A percentile compares a stretch with the other conserved stretches of the same genome.
Conservation (phyloP, 1,140 invertebrate species). For the Brachionus rotundiformis region DNA sequence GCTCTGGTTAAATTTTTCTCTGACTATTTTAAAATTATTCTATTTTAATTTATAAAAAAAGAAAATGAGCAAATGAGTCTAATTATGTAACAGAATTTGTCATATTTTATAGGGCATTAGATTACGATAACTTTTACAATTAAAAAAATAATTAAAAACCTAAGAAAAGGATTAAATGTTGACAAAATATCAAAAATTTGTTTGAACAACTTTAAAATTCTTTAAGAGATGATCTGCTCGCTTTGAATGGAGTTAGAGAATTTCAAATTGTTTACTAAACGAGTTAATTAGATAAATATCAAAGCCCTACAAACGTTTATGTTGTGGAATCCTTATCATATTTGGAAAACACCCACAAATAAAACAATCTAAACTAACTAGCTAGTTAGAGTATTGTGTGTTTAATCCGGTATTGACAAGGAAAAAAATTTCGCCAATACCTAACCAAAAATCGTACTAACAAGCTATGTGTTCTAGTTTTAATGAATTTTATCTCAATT, state of each 20-base stretch:
- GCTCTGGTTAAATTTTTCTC: no score
- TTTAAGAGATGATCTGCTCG: neutral
- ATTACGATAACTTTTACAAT: neutral
- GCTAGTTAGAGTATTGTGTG: conserved; percentile 4
- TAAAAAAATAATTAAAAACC: conserved; percentile 12
- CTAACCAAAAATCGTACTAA: conserved; percentile 36
- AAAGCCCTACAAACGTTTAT: neutral
- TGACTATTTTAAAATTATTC: no score
- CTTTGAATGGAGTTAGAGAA: neutral
- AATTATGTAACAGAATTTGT: neutral
- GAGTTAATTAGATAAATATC: conserved; percentile 47
- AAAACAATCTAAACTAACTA: conserved; percentile 38
- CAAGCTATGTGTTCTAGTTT: neutral
- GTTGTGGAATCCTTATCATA: conserved; percentile 40
- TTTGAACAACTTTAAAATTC: conserved; percentile 42
- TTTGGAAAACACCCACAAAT: conserved; percentile 36
- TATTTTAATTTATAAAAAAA: neutral
- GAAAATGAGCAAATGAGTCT: neutral
- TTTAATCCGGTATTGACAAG: conserved; percentile 11
- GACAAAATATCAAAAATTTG: conserved; percentile 25
- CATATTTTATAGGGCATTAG: neutral
- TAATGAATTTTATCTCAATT: conserved; percentile 34
- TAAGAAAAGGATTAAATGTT: conserved; percentile 38
- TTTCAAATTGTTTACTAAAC: conserved; percentile 27
- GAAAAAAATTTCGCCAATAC: conserved; percentile 37